phyloP scores from a whole-genome alignment of 2,797 vertebrate genomes.

The Pogoniulus pusillus region DNA sequence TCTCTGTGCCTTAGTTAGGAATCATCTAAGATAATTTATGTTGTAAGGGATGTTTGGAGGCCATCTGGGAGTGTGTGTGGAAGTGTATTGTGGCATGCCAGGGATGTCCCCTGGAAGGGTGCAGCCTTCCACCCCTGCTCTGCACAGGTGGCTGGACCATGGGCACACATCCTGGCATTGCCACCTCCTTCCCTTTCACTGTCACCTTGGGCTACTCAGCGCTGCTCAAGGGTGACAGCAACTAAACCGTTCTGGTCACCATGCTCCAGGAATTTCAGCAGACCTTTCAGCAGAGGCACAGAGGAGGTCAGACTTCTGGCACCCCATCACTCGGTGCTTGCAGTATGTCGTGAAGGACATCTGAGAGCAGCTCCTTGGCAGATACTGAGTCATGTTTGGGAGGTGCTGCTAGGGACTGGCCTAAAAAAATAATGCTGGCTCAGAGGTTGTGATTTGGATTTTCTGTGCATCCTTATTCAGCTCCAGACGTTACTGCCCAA shows the following conservation, averaged over 20 bases:
- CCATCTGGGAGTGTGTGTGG: slow-evolving; percentile 12
- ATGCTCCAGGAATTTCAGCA: neutral
- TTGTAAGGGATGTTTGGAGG: neutral
- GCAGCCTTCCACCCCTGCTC: neutral
- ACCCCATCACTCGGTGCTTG: neutral
- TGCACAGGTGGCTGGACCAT: neutral
- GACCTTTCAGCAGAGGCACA: neutral
- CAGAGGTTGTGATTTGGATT: neutral
- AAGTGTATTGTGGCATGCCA: neutral
- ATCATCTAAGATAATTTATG: neutral
- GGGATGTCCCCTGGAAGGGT: neutral
- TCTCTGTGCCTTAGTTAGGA: neutral
- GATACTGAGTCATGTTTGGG: neutral
- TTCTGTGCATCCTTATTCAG: neutral
- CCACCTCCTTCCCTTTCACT: neutral
- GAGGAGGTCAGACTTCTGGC: neutral
- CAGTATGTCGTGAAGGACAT: neutral
- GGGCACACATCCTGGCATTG: neutral
- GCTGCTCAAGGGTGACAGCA: neutral
- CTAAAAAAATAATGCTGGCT: neutral
- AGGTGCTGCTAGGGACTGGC: neutral
- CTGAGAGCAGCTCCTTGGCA: neutral
- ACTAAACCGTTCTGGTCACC: fast-evolving
- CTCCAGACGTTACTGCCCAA: neutral
- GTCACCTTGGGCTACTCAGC: fast-evolving